Percentiles rank a stretch among this genome's conserved stretches.
Evolutionary conservation across 2,113 vertebrate species (phyloP).

Genomic region (Vidua macroura): DNA sequence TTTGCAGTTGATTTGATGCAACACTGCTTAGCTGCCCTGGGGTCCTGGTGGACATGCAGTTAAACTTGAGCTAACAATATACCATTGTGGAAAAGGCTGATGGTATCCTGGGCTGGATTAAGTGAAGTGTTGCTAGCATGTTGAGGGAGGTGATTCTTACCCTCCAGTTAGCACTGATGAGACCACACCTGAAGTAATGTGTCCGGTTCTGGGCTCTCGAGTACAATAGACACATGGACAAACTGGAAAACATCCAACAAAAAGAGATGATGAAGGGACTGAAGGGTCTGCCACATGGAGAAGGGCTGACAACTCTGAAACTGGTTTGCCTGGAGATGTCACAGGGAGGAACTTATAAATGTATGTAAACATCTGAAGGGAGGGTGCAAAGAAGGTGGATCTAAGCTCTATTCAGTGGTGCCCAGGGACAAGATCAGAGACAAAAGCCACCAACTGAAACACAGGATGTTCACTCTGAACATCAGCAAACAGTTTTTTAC

Average conservation of each 20-base stretch:
- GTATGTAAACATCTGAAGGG: neutral
- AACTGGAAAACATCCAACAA: neutral
- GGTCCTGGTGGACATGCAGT: neutral
- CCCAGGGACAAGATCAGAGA: neutral
- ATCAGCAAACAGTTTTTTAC: neutral
- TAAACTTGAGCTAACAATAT: neutral
- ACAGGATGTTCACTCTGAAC: neutral
- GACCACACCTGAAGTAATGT: neutral
- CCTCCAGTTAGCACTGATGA: neutral
- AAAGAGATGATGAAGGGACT: neutral
- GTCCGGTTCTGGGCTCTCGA: neutral
- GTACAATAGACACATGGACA: neutral
- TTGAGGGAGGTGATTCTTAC: neutral
- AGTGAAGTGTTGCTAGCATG: neutral
- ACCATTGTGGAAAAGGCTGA: neutral
- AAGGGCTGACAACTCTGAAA: neutral
- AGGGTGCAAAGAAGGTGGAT: neutral
- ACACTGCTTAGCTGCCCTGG: accelerated
- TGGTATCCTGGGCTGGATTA: neutral
- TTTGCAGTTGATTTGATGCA: neutral
- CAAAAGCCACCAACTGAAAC: neutral
- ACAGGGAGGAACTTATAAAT: neutral
- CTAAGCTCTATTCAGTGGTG: neutral
- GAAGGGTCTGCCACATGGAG: neutral
- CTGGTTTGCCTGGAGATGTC: neutral